Evolutionary conservation across 2,113 vertebrate species (phyloP).

Genomic region (Mystacornis crossleyi): DNA sequence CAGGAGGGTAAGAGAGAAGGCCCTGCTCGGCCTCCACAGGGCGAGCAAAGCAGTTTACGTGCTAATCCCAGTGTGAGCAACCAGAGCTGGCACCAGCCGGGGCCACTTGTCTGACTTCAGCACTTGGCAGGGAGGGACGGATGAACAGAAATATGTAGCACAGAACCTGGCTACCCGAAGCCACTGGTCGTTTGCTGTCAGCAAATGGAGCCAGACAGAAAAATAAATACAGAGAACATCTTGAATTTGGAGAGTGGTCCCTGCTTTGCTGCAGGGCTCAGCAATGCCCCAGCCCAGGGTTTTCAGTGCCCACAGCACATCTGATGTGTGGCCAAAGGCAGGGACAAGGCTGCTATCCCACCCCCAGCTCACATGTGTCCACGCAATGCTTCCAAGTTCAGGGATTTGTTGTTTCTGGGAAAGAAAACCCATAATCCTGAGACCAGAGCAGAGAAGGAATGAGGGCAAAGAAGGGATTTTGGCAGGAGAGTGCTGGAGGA

Average conservation of each 20-base stretch:
- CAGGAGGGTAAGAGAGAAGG: conserved; percentile 52
- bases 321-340: neutral
- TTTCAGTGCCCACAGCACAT: neutral
- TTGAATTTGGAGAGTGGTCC: neutral
- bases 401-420: neutral
- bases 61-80: conserved; percentile 79
- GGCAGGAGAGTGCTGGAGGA: neutral
- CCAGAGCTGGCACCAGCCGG: conserved; percentile 51
- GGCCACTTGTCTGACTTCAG: conserved; percentile 72
- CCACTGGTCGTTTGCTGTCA: neutral
- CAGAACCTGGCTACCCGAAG: neutral
- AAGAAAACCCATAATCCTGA: neutral
- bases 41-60: conserved; percentile 32
- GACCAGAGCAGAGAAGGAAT: neutral
- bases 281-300: neutral
- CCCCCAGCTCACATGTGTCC: neutral
- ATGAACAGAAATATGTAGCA: conserved; percentile 13
- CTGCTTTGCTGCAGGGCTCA: neutral
- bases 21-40: neutral
- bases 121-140: conserved; percentile 62
- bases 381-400: neutral
- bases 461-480: neutral
- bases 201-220: neutral
- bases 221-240: neutral
- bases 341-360: neutral